phyloP scores from a whole-genome alignment of 2,888 invertebrate genomes.

The Eretmocerus hayati region DNA sequence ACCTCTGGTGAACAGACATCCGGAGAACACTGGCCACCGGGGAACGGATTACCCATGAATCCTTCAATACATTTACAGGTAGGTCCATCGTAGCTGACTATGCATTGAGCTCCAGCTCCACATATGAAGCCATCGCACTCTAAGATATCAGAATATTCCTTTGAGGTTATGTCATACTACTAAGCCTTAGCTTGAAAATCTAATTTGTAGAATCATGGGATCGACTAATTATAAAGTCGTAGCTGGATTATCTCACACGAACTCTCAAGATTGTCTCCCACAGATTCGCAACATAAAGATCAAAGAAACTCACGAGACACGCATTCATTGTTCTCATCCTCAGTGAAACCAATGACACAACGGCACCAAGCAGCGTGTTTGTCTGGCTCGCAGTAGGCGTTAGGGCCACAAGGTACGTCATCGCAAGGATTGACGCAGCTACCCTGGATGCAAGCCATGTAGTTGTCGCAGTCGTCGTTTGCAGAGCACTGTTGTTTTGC shows the following conservation, averaged over 20 bases:
- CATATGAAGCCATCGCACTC: constrained; percentile 73
- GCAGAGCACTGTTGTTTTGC: constrained; percentile 62
- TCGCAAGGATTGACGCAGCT: constrained; percentile 77
- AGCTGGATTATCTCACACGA: no score
- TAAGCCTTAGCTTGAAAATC: no score
- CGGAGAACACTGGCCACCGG: constrained; percentile 76
- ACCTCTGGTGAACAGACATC: constrained; percentile 73
- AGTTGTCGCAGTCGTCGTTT: constrained; percentile 74
- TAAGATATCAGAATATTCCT: constrained; percentile 30
- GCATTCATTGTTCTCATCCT: constrained; percentile 74
- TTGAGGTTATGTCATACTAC: no score
- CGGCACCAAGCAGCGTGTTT: constrained; percentile 85
- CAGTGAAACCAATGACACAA: constrained; percentile 74
- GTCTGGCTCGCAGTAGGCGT: constrained; percentile 82
- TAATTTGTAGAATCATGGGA: no score
- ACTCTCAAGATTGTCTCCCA: no score
- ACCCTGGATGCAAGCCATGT: constrained; percentile 70
- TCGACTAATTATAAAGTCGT: not conserved
- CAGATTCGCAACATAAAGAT: no score
- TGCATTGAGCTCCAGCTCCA: constrained; percentile 76
- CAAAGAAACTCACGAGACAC: constrained; percentile 65
- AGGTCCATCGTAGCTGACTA: constrained; percentile 75
- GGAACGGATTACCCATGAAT: constrained; percentile 83
- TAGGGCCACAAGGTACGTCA: constrained; percentile 69
- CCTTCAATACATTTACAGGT: constrained; percentile 85